Conservation (phyloP, 2,797 vertebrate genomes). For the Hippopotamyrus pictus region DNA sequence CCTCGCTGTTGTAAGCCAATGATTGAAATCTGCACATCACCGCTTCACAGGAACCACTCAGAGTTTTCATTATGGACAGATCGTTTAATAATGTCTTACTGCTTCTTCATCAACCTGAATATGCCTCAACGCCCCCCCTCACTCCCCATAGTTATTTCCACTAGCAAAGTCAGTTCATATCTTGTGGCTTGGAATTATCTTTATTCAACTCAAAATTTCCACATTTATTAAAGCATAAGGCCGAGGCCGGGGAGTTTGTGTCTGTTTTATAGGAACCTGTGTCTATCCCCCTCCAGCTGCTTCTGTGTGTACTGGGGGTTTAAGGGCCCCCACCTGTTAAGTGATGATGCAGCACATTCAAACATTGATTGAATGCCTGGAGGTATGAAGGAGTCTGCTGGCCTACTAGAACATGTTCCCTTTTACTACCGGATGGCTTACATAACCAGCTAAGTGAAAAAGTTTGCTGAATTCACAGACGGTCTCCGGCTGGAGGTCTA, state of each 20-base stretch:
- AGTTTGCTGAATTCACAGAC: background rate
- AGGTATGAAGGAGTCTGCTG: background rate
- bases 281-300: background rate
- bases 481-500: background rate
- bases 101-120: background rate
- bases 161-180: constrained; percentile 4
- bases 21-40: background rate
- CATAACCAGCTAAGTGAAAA: background rate
- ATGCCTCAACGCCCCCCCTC: background rate
- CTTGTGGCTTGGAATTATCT: constrained; percentile 8
- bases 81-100: background rate
- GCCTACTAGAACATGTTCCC: background rate
- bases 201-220: background rate
- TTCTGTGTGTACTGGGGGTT: background rate
- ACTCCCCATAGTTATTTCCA: background rate
- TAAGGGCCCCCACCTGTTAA: background rate
- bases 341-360: background rate
- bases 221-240: constrained; percentile 5
- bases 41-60: background rate
- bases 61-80: background rate
- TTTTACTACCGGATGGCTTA: background rate
- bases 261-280: background rate
- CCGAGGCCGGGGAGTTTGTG: background rate
- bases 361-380: background rate
- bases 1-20: background rate